Conservation (phyloP, 2,113 vertebrate genomes). For the Rhinopomastus cyanomelas region DNA sequence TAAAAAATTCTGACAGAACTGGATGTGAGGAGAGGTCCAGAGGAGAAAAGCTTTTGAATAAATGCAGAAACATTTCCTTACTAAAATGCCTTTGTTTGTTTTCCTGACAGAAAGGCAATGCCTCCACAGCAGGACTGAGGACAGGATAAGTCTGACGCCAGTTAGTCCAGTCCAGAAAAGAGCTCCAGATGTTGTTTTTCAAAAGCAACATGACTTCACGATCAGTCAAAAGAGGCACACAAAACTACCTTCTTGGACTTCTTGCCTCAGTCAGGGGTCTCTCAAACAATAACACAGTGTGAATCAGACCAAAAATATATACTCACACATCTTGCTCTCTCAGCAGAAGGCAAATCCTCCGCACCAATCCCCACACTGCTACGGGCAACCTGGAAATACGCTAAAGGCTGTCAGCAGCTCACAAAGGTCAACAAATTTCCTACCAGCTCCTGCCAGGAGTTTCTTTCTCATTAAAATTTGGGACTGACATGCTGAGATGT, state of each 20-base stretch:
- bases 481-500: background rate
- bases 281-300: background rate
- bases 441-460: background rate
- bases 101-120: background rate
- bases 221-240: background rate
- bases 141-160: background rate
- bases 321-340: background rate
- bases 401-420: background rate
- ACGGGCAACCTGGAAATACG: background rate
- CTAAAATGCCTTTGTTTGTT: background rate
- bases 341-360: background rate
- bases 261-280: background rate
- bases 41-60: background rate
- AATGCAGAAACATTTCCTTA: background rate
- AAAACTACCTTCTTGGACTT: background rate
- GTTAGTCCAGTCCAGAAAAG: background rate
- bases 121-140: background rate
- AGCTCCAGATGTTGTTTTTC: background rate
- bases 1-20: background rate
- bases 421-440: background rate
- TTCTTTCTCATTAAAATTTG: background rate
- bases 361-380: background rate
- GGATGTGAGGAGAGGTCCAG: background rate
- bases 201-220: background rate
- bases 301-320: background rate